Conservation (phyloP, 1,140 invertebrate species). For the Drosophila ohnishii region DNA sequence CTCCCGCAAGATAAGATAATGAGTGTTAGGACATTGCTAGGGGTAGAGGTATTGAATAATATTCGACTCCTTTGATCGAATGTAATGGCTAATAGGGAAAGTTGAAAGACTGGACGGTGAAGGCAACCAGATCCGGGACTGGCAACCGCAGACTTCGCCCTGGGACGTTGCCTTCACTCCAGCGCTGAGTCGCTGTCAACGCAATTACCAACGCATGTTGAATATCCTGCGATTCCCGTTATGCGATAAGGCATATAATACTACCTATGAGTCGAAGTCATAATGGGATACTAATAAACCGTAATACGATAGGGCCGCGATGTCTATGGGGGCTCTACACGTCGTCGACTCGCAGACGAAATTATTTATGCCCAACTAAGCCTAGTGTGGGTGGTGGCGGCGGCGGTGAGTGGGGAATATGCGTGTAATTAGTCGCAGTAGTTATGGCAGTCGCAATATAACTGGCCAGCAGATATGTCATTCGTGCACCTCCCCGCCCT, state of each 20-base stretch:
- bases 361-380: slow-evolving; percentile 75
- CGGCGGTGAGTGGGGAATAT: slow-evolving; percentile 1
- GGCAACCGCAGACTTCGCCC: slow-evolving; percentile 53
- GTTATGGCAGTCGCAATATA: slow-evolving; percentile 64
- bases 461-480: slow-evolving; percentile 56
- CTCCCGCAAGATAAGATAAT: not conserved
- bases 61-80: not conserved
- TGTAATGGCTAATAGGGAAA: not conserved
- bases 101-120: not conserved
- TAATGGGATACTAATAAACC: slow-evolving; percentile 78
- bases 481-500: slow-evolving; percentile 1
- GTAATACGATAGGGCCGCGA: slow-evolving; percentile 72
- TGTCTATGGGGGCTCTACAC: slow-evolving; percentile 68
- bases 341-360: slow-evolving; percentile 64
- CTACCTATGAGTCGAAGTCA: slow-evolving; percentile 20
- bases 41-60: not conserved
- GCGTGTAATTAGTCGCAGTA: slow-evolving; percentile 70
- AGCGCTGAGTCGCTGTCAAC: slow-evolving; percentile 53
- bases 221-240: slow-evolving; percentile 24
- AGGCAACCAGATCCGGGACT: slow-evolving; percentile 12
- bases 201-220: slow-evolving; percentile 67
- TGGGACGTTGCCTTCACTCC: slow-evolving; percentile 16
- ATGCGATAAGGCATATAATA: slow-evolving; percentile 37
- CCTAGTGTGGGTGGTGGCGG: slow-evolving; percentile 4
- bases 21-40: not conserved